Conservation (phyloP, 2,888 invertebrate genomes). For the Nycteola revayana region DNA sequence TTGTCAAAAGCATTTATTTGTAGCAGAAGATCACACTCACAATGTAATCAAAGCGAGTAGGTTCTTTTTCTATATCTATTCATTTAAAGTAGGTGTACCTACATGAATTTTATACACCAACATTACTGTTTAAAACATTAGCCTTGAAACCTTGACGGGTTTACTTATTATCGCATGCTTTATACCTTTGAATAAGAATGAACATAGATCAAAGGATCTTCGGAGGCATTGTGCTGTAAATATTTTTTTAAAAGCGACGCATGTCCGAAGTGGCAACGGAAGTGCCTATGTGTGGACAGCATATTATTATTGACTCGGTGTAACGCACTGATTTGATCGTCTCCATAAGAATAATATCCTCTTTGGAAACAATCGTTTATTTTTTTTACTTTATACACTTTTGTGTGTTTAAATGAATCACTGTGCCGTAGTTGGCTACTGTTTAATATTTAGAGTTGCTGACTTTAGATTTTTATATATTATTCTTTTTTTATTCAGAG, state of each 20-base stretch:
- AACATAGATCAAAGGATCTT: conserved; percentile 47
- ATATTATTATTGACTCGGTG: conserved; percentile 55
- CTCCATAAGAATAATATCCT: conserved; percentile 19
- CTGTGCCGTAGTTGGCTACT: too few relatives aligned
- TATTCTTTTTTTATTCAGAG: too few relatives aligned
- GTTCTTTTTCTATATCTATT: too few relatives aligned
- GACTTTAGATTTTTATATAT: too few relatives aligned
- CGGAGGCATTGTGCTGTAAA: conserved; percentile 52
- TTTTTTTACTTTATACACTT: not conserved
- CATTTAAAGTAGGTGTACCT: too few relatives aligned
- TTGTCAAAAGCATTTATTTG: too few relatives aligned
- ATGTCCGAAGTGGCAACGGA: conserved; percentile 68
- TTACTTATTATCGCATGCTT: conserved; percentile 31
- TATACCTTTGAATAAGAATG: conserved; percentile 43
- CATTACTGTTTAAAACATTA: conserved; percentile 13
- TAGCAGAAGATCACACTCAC: too few relatives aligned
- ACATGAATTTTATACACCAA: too few relatives aligned
- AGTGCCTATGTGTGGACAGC: conserved; percentile 57
- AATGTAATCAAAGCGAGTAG: too few relatives aligned
- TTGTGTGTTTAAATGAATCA: too few relatives aligned
- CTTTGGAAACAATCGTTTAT: conserved; percentile 14
- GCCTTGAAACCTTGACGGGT: conserved; percentile 26
- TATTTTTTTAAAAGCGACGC: conserved; percentile 67
- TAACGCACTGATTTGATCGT: conserved; percentile 33
- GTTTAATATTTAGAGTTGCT: too few relatives aligned